Conservation (phyloP, 2,113 vertebrate genomes). For the Prolemur simus region DNA sequence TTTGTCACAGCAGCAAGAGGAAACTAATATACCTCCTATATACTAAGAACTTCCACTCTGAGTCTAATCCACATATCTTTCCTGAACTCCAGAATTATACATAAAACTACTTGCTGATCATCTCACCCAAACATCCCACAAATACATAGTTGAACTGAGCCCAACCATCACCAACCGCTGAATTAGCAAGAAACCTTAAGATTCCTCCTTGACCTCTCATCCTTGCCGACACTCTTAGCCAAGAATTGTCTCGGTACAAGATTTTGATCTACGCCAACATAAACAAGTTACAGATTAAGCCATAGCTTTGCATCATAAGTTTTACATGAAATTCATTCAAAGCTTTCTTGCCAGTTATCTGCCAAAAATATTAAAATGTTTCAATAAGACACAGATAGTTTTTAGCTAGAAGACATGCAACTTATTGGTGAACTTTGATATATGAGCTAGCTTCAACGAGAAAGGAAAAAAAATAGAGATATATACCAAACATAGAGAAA, state of each 20-base stretch:
- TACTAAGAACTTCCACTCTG: not conserved
- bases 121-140: not conserved
- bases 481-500: not conserved
- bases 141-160: not conserved
- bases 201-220: not conserved
- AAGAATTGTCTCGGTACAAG: not conserved
- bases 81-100: not conserved
- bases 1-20: not conserved
- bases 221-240: not conserved
- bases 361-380: conserved; percentile 42
- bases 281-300: not conserved
- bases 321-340: conserved; percentile 27
- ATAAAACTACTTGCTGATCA: not conserved
- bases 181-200: not conserved
- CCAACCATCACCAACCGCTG: not conserved
- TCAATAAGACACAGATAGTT: not conserved
- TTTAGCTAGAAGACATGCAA: not conserved
- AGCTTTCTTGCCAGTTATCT: conserved; percentile 17
- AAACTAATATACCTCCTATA: not conserved
- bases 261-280: not conserved
- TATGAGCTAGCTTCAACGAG: not conserved
- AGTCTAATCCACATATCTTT: not conserved
- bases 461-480: not conserved
- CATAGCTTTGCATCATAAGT: not conserved
- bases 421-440: conserved; percentile 36